Evolutionary conservation across 2,888 invertebrate species (phyloP).

Genomic region (Aspidiotus destructor): DNA sequence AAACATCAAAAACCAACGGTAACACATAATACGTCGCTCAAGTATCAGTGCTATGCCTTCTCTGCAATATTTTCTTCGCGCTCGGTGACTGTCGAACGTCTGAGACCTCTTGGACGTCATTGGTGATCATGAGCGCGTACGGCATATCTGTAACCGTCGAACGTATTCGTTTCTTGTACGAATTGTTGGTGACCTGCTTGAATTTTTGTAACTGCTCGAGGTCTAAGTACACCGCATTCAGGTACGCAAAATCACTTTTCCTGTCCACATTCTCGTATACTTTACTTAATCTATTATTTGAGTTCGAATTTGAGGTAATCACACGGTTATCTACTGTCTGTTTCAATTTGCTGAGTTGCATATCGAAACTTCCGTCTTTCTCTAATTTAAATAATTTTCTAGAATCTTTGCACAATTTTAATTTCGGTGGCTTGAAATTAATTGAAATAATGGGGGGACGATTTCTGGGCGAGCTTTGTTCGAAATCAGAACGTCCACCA

Average conservation of each 20-base stretch:
- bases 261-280: neutral
- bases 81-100: neutral
- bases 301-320: slow-evolving; percentile 6
- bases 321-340: neutral
- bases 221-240: slow-evolving; percentile 18
- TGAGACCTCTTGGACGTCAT: slow-evolving; percentile 4
- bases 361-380: slow-evolving; percentile 4
- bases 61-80: neutral
- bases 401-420: slow-evolving; percentile 7
- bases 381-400: slow-evolving; percentile 15
- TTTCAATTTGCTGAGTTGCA: neutral
- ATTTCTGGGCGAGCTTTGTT: slow-evolving; percentile 3
- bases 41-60: slow-evolving; percentile 19
- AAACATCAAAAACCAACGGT: no score
- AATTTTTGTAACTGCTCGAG: neutral
- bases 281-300: neutral
- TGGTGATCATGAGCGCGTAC: slow-evolving; percentile 16
- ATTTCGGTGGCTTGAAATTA: slow-evolving; percentile 16
- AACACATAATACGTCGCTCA: neutral
- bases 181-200: neutral
- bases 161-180: neutral
- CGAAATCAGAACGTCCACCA: slow-evolving; percentile 6
- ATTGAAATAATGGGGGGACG: slow-evolving; percentile 14
- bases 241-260: slow-evolving; percentile 5
- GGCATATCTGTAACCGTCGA: slow-evolving; percentile 9